A percentile compares a stretch with the other conserved stretches of the same genome.
These are phyloP conservation scores for Tinea semifulvella DNA, from an alignment of 2,888 invertebrate genomes.

Conservation along the genomic window DNA sequence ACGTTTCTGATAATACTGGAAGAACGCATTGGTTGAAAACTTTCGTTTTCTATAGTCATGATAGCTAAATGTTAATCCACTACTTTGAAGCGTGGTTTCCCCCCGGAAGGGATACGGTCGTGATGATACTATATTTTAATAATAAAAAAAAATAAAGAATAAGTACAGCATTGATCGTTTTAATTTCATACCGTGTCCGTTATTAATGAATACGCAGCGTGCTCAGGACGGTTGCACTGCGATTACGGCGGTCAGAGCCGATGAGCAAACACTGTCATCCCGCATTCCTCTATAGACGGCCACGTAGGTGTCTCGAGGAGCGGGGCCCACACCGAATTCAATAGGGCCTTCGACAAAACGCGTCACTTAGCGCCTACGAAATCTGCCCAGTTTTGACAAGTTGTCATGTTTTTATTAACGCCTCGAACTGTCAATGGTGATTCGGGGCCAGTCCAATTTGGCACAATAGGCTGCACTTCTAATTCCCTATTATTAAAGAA, in stretches of 20 bases:
- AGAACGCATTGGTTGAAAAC: too few species aligned
- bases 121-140: too few species aligned
- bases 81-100: too few species aligned
- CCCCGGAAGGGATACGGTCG: too few species aligned
- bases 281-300: constrained; percentile 31
- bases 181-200: too few species aligned
- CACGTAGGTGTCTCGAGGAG: constrained; percentile 37
- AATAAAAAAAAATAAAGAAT: too few species aligned
- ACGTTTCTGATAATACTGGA: too few species aligned
- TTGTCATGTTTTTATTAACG: constrained; percentile 64
- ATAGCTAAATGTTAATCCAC: too few species aligned
- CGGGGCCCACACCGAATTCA: constrained; percentile 59
- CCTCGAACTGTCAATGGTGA: constrained; percentile 44
- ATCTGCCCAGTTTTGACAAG: constrained; percentile 64
- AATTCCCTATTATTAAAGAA: constrained; percentile 48
- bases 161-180: too few species aligned
- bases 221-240: constrained; percentile 10
- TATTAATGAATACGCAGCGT: constrained; percentile 11
- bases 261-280: constrained; percentile 49
- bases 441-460: constrained; percentile 55
- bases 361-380: constrained; percentile 59
- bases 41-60: too few species aligned
- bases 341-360: constrained; percentile 43
- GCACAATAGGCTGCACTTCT: constrained; percentile 55
- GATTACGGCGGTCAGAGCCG: constrained; percentile 27